Conservation (phyloP, 2,113 vertebrate genomes). For the Tragelaphus strepsiceros region DNA sequence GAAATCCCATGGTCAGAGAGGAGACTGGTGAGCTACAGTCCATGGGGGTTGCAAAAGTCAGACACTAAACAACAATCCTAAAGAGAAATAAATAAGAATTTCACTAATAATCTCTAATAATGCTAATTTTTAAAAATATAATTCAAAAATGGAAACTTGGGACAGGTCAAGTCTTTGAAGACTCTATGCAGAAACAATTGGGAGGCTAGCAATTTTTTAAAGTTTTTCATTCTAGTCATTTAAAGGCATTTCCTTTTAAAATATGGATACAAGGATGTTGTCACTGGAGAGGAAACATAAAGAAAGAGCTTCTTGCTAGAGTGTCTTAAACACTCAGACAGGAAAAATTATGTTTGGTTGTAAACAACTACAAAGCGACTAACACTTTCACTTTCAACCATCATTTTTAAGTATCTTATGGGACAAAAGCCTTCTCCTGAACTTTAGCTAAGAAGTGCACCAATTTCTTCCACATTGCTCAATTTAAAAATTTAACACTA, state of each 20-base stretch:
- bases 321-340: not conserved
- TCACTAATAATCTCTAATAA: not conserved
- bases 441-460: not conserved
- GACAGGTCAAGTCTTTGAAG: not conserved
- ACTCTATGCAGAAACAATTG: not conserved
- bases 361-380: not conserved
- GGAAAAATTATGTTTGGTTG: not conserved
- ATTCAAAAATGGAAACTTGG: not conserved
- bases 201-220: not conserved
- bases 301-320: not conserved
- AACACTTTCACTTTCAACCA: not conserved
- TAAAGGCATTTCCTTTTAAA: conserved; percentile 11
- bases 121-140: not conserved
- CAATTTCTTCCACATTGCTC: not conserved
- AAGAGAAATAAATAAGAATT: not conserved
- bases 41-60: not conserved
- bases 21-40: not conserved
- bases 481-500: not conserved
- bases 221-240: not conserved
- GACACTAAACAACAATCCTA: not conserved
- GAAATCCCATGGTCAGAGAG: not conserved
- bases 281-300: not conserved
- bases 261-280: not conserved
- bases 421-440: not conserved
- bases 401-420: not conserved